Conservation (phyloP, 2,113 vertebrate genomes). For the Poicephalus meyeri region DNA sequence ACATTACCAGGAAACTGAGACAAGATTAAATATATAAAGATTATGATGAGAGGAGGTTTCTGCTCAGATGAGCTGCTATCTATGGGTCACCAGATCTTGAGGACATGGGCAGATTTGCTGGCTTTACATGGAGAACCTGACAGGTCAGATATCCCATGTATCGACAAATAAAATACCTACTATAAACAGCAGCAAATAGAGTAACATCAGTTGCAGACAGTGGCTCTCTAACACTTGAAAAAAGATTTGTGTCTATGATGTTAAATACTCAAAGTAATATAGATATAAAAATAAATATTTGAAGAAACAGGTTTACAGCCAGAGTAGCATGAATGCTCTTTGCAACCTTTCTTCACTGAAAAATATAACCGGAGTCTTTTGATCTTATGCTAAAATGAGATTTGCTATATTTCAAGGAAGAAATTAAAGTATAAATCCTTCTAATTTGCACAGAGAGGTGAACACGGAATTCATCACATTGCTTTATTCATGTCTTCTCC, state of each 20-base stretch:
- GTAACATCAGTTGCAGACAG: fast-evolving
- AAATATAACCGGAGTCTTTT: background rate
- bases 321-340: background rate
- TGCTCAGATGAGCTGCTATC: background rate
- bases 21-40: background rate
- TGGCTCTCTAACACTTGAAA: background rate
- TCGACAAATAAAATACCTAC: background rate
- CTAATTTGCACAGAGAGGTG: background rate
- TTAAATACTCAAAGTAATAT: background rate
- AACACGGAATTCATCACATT: background rate
- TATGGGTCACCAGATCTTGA: background rate
- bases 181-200: background rate
- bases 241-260: background rate
- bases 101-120: background rate
- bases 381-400: background rate
- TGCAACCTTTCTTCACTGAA: background rate
- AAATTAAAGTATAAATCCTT: background rate
- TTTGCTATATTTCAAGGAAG: background rate
- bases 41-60: background rate
- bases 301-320: background rate
- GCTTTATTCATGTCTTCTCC: background rate
- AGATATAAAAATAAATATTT: background rate
- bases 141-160: background rate
- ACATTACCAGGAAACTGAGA: background rate
- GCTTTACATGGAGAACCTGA: background rate